Conservation (phyloP, 2,797 vertebrate genomes). For the Tenualosa thibaudeaui region DNA sequence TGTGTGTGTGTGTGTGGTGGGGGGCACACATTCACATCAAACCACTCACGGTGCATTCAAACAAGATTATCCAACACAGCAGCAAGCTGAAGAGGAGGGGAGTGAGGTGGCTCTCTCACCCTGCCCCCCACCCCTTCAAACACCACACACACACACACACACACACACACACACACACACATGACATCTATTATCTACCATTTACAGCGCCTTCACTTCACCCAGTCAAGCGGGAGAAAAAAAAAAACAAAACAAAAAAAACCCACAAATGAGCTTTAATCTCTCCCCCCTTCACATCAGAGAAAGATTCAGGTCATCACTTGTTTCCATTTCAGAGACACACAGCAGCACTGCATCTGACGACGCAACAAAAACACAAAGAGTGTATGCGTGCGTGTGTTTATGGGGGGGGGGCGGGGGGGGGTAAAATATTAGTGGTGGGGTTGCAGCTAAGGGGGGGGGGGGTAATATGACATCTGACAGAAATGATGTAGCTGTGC, state of each 20-base stretch:
- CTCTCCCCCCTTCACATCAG: not conserved
- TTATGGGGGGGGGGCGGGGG: not conserved
- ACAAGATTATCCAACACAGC: constrained; percentile 7
- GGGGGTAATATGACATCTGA: not conserved
- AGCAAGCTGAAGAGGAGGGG: not conserved
- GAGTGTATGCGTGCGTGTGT: not conserved
- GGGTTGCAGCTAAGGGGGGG: not conserved
- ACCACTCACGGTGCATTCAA: constrained; percentile 13
- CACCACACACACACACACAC: not conserved
- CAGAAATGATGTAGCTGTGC: not conserved
- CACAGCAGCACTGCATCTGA: constrained; percentile 4
- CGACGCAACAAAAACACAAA: not conserved
- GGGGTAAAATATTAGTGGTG: not conserved
- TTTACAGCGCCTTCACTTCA: constrained; percentile 22
- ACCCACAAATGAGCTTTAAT: constrained; percentile 12
- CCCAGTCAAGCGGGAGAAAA: not conserved
- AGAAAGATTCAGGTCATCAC: constrained; percentile 21
- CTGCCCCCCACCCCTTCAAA: not conserved
- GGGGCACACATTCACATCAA: constrained; percentile 10
- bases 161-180: not conserved
- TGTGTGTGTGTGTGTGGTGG: not conserved
- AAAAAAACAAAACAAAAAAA: not conserved
- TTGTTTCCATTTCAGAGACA: not conserved
- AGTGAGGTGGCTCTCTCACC: not conserved
- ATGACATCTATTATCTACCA: constrained; percentile 10